Evolutionary conservation across 23 tunicate genomes (phyloP), one percentile per base, ranked within the genome.

Genomic region (Ciona savignyi): DNA sequence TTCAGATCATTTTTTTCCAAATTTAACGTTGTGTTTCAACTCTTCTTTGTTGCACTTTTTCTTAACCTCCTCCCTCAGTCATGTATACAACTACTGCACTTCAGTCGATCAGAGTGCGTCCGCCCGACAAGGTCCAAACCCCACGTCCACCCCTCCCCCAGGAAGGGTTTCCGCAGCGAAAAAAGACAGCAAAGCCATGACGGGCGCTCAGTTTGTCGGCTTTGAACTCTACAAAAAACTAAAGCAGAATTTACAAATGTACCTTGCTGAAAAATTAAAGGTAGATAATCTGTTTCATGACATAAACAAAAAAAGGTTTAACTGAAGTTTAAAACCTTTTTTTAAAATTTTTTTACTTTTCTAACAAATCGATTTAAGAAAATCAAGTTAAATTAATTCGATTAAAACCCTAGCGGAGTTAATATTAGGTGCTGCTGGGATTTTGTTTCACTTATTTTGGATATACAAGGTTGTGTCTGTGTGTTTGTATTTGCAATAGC

Each of bases 71-170:
- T 35, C 29, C 20, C 4, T 56, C 62, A 90, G 97, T 3, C 92
- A 87, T 75, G 99, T 95, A 20, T 95, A 95, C 71, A 83, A 95
- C 60, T 95, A 95, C 77, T 95, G 99, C 73, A 95, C 99, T 21
- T 82, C 97, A 26, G 92, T 90, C 4, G 71, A 90, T 30, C 86
- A 78, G n/a, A 83, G 90, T 71, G 86, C 83, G 2, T 72, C 81
- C 2, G 74, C 85, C 19, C 60, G 97, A 24, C 90, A 83, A 74
- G 85, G 84, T 15, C 97, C 97, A 1, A 33, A 70, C 33, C n/a
- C 81, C 4, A 33, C 95, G 3, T 76, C 79, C 64, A 60, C 75
- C 25, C 60, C 88, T 26, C 6, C 62, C 2, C 49, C 35, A 6
- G 35, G 77, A 19, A n/a, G n/a, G n/a, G n/a, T n/a, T n/a, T 62